Evolutionary conservation across 2,797 vertebrate genomes (phyloP), one percentile per base, ranked within the genome.

Genomic region (Leptodactylus fallax): DNA sequence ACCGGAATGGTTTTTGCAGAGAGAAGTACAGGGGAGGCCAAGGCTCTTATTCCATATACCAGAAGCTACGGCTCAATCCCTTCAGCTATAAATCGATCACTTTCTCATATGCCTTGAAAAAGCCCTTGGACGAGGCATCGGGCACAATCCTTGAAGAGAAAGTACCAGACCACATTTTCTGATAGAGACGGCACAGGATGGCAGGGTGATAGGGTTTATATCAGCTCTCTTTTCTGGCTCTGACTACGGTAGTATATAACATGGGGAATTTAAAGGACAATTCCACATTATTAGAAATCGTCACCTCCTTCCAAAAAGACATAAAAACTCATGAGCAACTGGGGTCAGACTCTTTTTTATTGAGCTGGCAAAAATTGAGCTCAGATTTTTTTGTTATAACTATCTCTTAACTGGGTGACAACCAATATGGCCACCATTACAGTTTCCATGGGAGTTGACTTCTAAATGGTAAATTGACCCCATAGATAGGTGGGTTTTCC

Each of bases 81-180:
- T 60, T 58, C 23, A 58, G 67, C 71, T 60, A 76, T 84, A 74
- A 84, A 84, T 84, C 82, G 55, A 84, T 84, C 82, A 74, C 27
- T 55, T 83, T 55, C 27, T 83, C n/a, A 36, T 69, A 45, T 60
- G 82, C 69, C 58, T 84, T 74, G 55, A 76, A 60, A 60, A 17
- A 61, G 69, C 69, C 82, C 69, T 84, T 84, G 82, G 53, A 84
- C 67, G 21, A 72, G 53, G 67, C 53, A 58, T 1, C 17, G 36
- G 82, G 82, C 27, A 58, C 82, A 84, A 61, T 60, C 55, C 82
- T 84, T 76, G 82, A 84, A 21, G 79, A 61, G 27, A 81, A 45
- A 81, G 56, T 61, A 81, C 56, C 79, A 60, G 67, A 47, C 36
- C 49, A 60, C 67, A 74, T 56, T 36, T 58, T 76, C 69, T 76